These are phyloP conservation scores for Pterophyllum scalare DNA, from an alignment of 2,113 vertebrate genomes.

Conservation along the genomic window DNA sequence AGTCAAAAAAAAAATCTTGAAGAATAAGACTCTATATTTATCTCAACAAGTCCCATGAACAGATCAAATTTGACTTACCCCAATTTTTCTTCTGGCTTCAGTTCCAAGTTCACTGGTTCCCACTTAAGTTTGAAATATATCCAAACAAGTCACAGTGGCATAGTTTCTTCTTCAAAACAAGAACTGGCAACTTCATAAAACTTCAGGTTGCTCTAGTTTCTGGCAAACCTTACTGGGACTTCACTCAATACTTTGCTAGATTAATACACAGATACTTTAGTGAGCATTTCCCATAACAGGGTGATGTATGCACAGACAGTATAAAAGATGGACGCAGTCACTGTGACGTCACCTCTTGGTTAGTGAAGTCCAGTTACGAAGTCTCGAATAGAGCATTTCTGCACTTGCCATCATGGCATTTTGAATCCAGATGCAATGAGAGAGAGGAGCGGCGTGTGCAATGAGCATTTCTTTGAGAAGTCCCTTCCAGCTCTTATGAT, in stretches of 20 bases:
- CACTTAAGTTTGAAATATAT: background rate
- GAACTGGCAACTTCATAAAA: background rate
- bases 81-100: background rate
- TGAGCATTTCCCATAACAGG: conserved; percentile 2
- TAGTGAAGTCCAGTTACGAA: background rate
- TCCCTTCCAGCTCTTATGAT: background rate
- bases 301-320: background rate
- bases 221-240: background rate
- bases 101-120: too few species aligned
- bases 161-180: too few species aligned
- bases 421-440: background rate
- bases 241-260: background rate
- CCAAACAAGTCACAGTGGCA: too few species aligned
- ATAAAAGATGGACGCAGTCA: conserved; percentile 1
- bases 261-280: background rate
- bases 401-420: background rate
- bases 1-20: background rate
- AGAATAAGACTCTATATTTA: background rate
- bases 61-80: background rate
- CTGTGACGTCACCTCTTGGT: background rate
- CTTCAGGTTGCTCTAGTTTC: background rate
- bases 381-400: background rate
- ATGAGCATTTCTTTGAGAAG: background rate
- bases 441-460: background rate
- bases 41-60: background rate